Percentiles rank a stretch among this genome's conserved stretches.
Evolutionary conservation across 1,140 invertebrate species (phyloP).

Genomic region (Drosophila navojoa): DNA sequence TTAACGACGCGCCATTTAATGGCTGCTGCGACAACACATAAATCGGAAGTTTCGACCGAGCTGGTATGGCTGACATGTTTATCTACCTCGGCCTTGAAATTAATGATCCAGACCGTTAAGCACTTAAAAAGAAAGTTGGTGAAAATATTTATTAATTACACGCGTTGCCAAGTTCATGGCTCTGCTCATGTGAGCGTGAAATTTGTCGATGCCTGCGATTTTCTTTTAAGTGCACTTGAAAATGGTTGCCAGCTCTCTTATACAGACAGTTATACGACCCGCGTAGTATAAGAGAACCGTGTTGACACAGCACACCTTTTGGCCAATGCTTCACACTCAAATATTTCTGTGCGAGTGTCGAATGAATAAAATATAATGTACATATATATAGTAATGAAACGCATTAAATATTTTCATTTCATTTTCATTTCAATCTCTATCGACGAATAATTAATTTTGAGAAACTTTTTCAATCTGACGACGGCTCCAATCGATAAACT

Average conservation of each 20-base stretch:
- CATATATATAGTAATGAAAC: neutral
- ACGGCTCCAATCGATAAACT: constrained; percentile 24
- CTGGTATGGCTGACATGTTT: constrained; percentile 39
- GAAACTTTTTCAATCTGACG: constrained; percentile 4
- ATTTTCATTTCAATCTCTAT: neutral
- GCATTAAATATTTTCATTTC: neutral
- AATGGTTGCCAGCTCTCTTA: constrained; percentile 13
- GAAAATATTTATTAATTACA: constrained; percentile 50
- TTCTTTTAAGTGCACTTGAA: neutral
- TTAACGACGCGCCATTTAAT: constrained; percentile 18
- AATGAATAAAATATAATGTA: neutral
- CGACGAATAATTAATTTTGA: constrained; percentile 14
- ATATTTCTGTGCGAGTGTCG: neutral
- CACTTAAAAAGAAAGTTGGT: constrained; percentile 38
- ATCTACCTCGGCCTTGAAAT: constrained; percentile 47
- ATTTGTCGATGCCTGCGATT: neutral
- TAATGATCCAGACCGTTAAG: constrained; percentile 51
- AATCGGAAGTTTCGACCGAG: constrained; percentile 36
- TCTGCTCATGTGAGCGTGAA: constrained; percentile 8
- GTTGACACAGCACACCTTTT: no score
- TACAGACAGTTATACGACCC: neutral
- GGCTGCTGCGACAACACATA: constrained; percentile 38
- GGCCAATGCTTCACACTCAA: neutral
- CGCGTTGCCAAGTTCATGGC: neutral
- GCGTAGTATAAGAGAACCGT: constrained; percentile 4